Evolutionary conservation across 1,140 invertebrate species (phyloP).

Genomic region (Lucilia cuprina): DNA sequence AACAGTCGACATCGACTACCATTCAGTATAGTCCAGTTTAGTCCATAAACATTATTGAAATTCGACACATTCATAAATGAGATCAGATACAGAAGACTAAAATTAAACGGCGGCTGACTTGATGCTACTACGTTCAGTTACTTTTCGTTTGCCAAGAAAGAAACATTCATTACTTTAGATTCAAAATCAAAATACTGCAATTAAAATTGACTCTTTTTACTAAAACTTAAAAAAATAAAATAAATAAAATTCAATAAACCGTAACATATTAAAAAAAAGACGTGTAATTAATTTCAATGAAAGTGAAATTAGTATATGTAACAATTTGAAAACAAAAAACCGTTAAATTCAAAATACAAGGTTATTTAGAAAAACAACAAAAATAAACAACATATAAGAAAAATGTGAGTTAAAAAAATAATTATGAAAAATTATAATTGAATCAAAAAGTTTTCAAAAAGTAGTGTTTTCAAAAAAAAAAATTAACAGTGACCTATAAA

Average conservation of each 20-base stretch:
- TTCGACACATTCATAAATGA: not conserved
- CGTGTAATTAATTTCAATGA: not conserved
- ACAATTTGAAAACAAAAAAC: not conserved
- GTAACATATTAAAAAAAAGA: not conserved
- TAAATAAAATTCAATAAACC: not conserved
- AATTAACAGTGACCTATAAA: no score
- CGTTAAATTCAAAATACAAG: not conserved
- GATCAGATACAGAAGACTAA: not conserved
- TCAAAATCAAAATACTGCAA: not conserved
- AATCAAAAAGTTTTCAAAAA: no score
- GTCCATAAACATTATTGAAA: not conserved
- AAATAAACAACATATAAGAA: not conserved
- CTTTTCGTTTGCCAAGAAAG: not conserved
- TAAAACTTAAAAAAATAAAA: not conserved
- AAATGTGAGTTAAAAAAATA: not conserved
- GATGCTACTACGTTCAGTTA: not conserved
- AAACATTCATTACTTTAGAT: not conserved
- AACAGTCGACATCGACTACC: not conserved
- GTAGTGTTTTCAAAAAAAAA: no score
- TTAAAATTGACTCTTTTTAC: not conserved
- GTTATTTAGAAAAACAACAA: not conserved
- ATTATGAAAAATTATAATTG: not conserved
- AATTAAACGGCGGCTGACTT: not conserved
- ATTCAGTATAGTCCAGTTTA: not conserved
- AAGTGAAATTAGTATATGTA: not conserved